Evolutionary conservation across 2,888 invertebrate genomes (phyloP), one percentile per base, ranked within the genome.

Genomic region (Desoria tigrina): DNA sequence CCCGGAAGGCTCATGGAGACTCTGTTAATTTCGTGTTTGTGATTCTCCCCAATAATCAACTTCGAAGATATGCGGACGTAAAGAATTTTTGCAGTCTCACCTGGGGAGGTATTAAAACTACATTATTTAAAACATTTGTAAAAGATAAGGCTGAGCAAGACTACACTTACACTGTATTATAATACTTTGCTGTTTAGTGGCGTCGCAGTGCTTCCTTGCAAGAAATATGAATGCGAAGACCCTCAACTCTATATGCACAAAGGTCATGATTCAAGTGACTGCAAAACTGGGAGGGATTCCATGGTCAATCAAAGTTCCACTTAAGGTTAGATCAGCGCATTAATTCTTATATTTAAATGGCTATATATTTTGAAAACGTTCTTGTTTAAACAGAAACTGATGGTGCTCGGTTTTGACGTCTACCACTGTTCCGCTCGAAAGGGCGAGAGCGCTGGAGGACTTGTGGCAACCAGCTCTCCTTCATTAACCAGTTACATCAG

Each of bases 61-160:
- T 87, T 0, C 93, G 94, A 76, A 82, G 88, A 63, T 94, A 97
- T 77, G 86, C 88, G 59, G 90, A 90, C 0, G 89, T 97, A 11
- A 97, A 97, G 79, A 94, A 93, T 78, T 89, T 89, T 71, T 88
- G 89, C 71, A 88, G 86, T 16, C 85, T 90, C 0, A 90, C 92
- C 72, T 83, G 88, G 39, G 87, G 88, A 0, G 83, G 79, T 80
- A 74, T 63, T 55, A 32, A 32, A 32, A 32, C 32, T 32, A 32
- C 4, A 32, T 11, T 7, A n/a, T n/a, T n/a, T n/a, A n/a, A 18
- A 57, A 28, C 4, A 51, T 66, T 14, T 50, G n/a, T n/a, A n/a
- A n/a, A n/a, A n/a, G n/a, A n/a, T n/a, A n/a, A n/a, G n/a, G n/a
- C n/a, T n/a, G n/a, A n/a, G n/a, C n/a, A n/a, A n/a, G n/a, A n/a